Conservation (phyloP, 2,113 vertebrate genomes). For the Neolamprologus hecqui region DNA sequence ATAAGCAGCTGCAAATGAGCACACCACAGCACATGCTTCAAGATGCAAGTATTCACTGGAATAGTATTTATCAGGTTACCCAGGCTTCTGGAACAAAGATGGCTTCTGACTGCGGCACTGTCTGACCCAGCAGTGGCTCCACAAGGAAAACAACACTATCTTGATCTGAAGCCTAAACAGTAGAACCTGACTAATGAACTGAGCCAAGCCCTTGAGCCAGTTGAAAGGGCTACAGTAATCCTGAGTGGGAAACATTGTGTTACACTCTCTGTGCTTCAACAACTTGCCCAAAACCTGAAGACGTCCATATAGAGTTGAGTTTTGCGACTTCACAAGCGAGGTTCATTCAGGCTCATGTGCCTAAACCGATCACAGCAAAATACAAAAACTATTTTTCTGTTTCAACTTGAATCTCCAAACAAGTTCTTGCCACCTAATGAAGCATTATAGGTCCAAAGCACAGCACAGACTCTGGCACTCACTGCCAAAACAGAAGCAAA, state of each 20-base stretch:
- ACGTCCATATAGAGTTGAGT: not conserved
- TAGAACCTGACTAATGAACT: not conserved
- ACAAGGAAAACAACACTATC: not conserved
- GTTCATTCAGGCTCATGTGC: not conserved
- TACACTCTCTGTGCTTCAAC: not conserved
- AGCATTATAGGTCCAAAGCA: not conserved
- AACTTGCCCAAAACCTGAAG: not conserved
- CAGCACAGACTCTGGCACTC: not conserved
- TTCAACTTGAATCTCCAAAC: not conserved
- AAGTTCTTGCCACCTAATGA: not conserved
- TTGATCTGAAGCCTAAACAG: not conserved
- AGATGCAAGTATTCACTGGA: not conserved
- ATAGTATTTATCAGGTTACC: not conserved
- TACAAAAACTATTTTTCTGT: not conserved
- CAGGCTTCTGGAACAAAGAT: not conserved
- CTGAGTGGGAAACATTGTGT: not conserved
- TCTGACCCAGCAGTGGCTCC: not conserved
- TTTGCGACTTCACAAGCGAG: not conserved
- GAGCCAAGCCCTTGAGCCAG: not conserved
- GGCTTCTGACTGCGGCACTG: not conserved
- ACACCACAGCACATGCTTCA: not conserved
- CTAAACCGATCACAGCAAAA: not conserved
- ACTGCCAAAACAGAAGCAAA: not conserved
- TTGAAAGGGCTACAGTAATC: not conserved
- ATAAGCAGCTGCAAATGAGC: constrained; percentile 2